A percentile compares a stretch with the other conserved stretches of the same genome.
Conservation (phyloP, 2,888 invertebrate species). For the Pammene fasciana region DNA sequence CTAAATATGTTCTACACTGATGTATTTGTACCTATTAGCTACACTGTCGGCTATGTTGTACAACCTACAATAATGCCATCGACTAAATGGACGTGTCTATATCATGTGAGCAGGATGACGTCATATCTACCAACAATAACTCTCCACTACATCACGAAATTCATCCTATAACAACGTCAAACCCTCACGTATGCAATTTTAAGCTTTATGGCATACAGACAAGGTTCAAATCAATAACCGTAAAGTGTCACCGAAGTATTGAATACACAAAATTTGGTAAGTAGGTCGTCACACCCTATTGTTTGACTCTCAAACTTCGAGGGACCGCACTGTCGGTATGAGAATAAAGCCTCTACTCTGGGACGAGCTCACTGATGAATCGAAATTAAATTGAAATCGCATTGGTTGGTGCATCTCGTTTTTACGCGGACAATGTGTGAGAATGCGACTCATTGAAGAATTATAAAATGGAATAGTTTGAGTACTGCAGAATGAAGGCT, state of each 20-base stretch:
- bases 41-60: no score
- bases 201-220: not conserved
- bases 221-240: slow-evolving; percentile 6
- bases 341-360: not conserved
- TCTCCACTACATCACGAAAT: slow-evolving; percentile 8
- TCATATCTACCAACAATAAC: slow-evolving; percentile 16
- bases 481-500: no score
- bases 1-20: no score
- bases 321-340: slow-evolving; percentile 20
- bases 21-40: no score
- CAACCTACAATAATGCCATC: not conserved
- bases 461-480: not conserved
- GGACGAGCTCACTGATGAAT: no score
- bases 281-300: slow-evolving; percentile 40
- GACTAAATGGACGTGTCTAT: not conserved
- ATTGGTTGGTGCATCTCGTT: not conserved
- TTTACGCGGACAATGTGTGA: not conserved
- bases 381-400: no score
- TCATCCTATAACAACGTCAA: slow-evolving; percentile 13
- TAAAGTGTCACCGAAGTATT: slow-evolving; percentile 31
- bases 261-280: slow-evolving; percentile 40
- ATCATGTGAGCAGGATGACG: slow-evolving; percentile 1
- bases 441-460: not conserved
- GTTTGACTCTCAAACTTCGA: slow-evolving; percentile 32
- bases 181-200: not conserved